Percentiles rank a stretch among this genome's conserved stretches.
phyloP scores from a whole-genome alignment of 2,888 invertebrate genomes.

The Helleia helle region DNA sequence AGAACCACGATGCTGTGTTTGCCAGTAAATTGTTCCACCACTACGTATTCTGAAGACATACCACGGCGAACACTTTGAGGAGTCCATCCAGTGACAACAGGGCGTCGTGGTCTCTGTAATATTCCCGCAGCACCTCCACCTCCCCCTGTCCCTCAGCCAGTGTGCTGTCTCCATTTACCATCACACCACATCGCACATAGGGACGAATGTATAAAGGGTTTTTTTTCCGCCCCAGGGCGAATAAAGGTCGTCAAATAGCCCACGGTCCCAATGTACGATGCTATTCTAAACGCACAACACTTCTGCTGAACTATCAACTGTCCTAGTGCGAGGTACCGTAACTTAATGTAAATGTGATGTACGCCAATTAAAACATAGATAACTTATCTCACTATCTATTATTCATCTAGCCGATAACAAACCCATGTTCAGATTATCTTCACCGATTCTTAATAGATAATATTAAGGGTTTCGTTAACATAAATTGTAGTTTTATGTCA shows the following conservation, averaged over 20 bases:
- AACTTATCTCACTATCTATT: not conserved
- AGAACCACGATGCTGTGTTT: no score
- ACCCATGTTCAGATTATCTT: not conserved
- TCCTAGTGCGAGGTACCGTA: not conserved
- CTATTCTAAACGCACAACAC: no score
- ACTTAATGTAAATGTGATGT: conserved; percentile 3
- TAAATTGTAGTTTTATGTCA: no score
- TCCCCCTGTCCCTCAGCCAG: conserved; percentile 4
- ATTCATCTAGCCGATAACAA: not conserved
- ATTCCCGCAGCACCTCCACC: conserved; percentile 28
- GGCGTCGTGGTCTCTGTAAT: conserved; percentile 36
- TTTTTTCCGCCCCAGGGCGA: no score
- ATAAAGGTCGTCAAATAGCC: no score
- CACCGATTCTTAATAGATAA: not conserved
- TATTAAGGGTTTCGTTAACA: no score
- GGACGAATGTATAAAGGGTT: no score
- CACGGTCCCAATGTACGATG: not conserved
- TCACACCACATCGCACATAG: no score
- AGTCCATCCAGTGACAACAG: conserved; percentile 38
- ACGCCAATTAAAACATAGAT: not conserved
- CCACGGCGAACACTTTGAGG: conserved; percentile 36
- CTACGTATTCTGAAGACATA: conserved; percentile 20
- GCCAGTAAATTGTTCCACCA: no score
- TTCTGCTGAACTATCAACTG: not conserved
- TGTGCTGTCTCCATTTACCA: conserved; percentile 10